phyloP scores from a whole-genome alignment of 2,888 invertebrate species.

The Temnothorax ravouxi region DNA sequence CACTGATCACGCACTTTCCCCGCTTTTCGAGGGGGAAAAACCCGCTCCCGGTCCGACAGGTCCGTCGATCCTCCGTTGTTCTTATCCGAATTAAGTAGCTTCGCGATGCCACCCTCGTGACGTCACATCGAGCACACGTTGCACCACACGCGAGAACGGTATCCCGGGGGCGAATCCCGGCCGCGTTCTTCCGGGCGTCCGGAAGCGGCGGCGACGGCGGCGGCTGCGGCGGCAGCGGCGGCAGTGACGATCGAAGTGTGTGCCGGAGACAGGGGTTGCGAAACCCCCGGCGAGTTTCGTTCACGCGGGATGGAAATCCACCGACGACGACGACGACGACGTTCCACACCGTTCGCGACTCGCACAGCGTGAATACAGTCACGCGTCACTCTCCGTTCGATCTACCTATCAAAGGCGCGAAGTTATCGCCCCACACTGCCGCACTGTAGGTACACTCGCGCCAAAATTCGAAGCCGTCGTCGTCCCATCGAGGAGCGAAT shows the following conservation, averaged over 20 bases:
- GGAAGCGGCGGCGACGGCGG: neutral
- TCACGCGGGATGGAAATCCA: too few species aligned
- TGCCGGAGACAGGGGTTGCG: neutral
- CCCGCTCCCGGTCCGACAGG: too few species aligned
- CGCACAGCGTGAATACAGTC: neutral
- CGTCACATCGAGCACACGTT: too few species aligned
- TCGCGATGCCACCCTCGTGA: too few species aligned
- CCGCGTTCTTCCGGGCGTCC: slow-evolving; percentile 1
- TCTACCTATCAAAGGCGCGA: neutral
- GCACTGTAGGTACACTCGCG: slow-evolving; percentile 10
- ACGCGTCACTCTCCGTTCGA: slow-evolving; percentile 11
- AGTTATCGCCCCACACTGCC: neutral
- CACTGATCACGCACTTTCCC: too few species aligned
- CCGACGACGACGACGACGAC: neutral
- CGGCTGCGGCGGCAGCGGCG: neutral
- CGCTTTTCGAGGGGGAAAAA: too few species aligned
- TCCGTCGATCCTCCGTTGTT: too few species aligned
- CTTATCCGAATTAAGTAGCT: too few species aligned
- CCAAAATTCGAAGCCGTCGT: slow-evolving; percentile 38
- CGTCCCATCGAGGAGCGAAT: neutral
- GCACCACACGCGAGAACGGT: neutral
- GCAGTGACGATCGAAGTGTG: slow-evolving; percentile 2
- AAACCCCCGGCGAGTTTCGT: neutral
- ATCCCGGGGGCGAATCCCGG: neutral
- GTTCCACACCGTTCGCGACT: neutral